phyloP scores from a whole-genome alignment of 2,797 vertebrate species.

The Myiotriccus ornatus region DNA sequence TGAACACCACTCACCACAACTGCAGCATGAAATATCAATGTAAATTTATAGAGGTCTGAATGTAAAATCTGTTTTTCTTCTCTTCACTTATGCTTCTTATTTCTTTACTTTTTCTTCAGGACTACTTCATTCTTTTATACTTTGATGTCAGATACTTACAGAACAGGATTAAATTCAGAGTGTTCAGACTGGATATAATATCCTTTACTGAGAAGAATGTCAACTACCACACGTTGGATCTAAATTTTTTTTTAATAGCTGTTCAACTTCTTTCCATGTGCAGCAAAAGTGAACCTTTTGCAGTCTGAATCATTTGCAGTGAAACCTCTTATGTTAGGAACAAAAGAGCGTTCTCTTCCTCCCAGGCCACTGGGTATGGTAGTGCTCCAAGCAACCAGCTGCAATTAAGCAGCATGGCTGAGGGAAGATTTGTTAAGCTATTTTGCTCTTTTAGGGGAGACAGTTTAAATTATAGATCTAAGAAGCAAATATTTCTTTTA shows the following conservation, averaged over 20 bases:
- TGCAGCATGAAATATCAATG: slow-evolving; percentile 22
- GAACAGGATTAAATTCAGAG: background rate
- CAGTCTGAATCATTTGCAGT: background rate
- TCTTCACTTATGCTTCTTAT: background rate
- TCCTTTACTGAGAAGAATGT: background rate
- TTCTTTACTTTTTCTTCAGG: background rate
- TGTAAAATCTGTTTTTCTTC: slow-evolving; percentile 7
- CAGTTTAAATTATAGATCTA: background rate
- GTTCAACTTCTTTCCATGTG: background rate
- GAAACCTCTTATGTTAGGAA: background rate
- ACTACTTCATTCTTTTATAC: background rate
- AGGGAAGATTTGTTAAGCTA: background rate
- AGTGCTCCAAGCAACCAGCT: background rate
- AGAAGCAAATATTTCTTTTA: background rate
- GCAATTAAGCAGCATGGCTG: background rate
- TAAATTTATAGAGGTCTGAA: background rate
- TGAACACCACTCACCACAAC: slow-evolving; percentile 1
- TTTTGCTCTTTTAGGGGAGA: background rate
- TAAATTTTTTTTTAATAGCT: background rate
- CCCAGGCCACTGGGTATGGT: background rate
- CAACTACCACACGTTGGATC: background rate
- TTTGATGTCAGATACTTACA: background rate
- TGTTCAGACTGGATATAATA: background rate
- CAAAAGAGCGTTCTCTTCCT: background rate
- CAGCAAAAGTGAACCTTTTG: background rate